phyloP scores from a whole-genome alignment of 2,888 invertebrate genomes.

The Patella depressa region DNA sequence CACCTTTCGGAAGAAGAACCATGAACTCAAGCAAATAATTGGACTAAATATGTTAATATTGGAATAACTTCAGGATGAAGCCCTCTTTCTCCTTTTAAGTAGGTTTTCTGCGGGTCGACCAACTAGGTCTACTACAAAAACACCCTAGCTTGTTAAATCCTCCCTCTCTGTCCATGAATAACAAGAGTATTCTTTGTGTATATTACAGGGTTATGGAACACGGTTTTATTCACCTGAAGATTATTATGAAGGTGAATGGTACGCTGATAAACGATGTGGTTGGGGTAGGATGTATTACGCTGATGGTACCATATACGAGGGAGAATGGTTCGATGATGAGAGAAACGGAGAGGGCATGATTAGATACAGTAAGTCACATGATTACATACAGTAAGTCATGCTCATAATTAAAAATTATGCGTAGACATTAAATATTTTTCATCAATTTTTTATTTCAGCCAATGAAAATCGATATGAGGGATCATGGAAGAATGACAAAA shows the following conservation, averaged over 20 bases:
- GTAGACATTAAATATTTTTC: too few relatives aligned
- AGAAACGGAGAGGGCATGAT: slow-evolving; percentile 71
- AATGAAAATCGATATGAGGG: slow-evolving; percentile 72
- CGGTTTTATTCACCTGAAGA: slow-evolving; percentile 69
- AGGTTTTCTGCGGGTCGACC: too few relatives aligned
- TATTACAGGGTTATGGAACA: slow-evolving; percentile 71
- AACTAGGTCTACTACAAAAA: too few relatives aligned
- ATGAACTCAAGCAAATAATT: too few relatives aligned
- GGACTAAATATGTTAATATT: too few relatives aligned
- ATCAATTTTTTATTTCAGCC: slow-evolving; percentile 45
- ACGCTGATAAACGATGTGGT: slow-evolving; percentile 70
- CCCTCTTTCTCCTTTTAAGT: too few relatives aligned
- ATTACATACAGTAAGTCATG: too few relatives aligned
- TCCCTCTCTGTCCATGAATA: neutral
- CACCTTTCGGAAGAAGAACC: too few relatives aligned
- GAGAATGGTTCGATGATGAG: slow-evolving; percentile 71
- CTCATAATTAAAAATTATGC: too few relatives aligned
- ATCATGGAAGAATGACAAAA: slow-evolving; percentile 70
- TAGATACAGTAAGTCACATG: slow-evolving; percentile 61
- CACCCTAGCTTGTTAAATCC: too few relatives aligned
- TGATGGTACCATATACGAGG: slow-evolving; percentile 71
- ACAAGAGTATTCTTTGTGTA: neutral
- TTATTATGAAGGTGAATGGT: slow-evolving; percentile 72
- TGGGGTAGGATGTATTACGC: slow-evolving; percentile 72
- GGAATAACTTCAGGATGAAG: too few relatives aligned